Conservation (phyloP, 2,797 vertebrate species). For the Poeciliopsis presidionis region DNA sequence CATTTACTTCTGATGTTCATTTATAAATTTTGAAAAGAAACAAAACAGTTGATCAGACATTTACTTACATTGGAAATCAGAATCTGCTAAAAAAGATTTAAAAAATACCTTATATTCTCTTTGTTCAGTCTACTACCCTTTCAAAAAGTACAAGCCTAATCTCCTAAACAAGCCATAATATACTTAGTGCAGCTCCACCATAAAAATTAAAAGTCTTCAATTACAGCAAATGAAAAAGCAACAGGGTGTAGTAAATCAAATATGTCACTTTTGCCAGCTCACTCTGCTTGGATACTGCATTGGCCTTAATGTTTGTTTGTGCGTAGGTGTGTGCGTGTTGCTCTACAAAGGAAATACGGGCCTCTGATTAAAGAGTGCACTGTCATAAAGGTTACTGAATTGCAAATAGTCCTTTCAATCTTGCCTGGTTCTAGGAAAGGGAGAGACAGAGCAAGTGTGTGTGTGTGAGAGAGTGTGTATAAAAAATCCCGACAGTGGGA, state of each 20-base stretch:
- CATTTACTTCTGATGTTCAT: neutral
- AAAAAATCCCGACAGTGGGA: slow-evolving; percentile 26
- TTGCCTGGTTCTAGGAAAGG: slow-evolving; percentile 89
- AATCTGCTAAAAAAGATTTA: neutral
- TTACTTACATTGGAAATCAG: neutral
- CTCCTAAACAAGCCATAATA: slow-evolving; percentile 86
- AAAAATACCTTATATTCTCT: neutral
- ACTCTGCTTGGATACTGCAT: slow-evolving; percentile 90
- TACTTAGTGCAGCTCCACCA: slow-evolving; percentile 88
- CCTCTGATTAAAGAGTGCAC: slow-evolving; percentile 99
- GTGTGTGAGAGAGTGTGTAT: slow-evolving; percentile 16
- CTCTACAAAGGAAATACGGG: slow-evolving; percentile 95
- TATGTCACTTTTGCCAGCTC: slow-evolving; percentile 87
- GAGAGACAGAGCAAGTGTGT: slow-evolving; percentile 61
- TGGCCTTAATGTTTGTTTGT: slow-evolving; percentile 86
- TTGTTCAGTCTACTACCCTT: slow-evolving; percentile 38
- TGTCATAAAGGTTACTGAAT: slow-evolving; percentile 99
- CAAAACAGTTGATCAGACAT: neutral
- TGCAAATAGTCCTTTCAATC: slow-evolving; percentile 99
- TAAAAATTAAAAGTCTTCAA: slow-evolving; percentile 93
- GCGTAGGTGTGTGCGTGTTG: slow-evolving; percentile 86
- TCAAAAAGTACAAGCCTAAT: slow-evolving; percentile 67
- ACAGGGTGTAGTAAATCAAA: slow-evolving; percentile 87
- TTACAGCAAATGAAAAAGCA: slow-evolving; percentile 92
- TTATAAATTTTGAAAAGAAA: neutral